Conservation (phyloP, 1,140 invertebrate genomes). For the Tetramorium alpestre region DNA sequence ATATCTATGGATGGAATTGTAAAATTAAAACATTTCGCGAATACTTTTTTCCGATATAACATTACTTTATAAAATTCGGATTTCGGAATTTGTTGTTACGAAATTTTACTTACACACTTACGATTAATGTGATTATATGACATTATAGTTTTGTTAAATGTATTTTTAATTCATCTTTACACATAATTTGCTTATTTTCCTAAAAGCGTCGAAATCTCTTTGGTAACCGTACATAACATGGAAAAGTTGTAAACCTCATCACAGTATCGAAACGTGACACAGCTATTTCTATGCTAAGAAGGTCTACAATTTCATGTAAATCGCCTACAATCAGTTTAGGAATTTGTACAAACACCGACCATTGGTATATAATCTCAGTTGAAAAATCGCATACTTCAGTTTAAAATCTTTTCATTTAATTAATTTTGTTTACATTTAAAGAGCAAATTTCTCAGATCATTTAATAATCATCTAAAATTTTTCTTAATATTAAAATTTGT, state of each 20-base stretch:
- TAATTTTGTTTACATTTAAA: slow-evolving; percentile 6
- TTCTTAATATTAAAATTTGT: neutral
- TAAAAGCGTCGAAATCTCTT: neutral
- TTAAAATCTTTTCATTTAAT: neutral
- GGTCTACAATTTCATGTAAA: slow-evolving; percentile 19
- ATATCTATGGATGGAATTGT: neutral
- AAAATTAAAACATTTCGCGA: neutral
- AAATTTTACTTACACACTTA: neutral
- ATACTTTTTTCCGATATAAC: neutral
- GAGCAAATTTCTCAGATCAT: neutral
- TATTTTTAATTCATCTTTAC: neutral
- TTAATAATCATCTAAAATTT: neutral
- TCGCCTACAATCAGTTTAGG: slow-evolving; percentile 4
- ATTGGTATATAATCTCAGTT: neutral
- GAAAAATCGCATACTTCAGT: neutral
- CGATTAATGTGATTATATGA: neutral
- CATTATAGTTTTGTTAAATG: neutral
- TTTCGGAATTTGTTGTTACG: neutral
- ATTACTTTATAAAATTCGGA: neutral
- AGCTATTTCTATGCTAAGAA: slow-evolving; percentile 48
- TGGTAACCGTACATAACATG: neutral
- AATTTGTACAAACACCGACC: neutral
- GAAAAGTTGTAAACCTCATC: slow-evolving; percentile 30
- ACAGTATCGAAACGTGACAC: slow-evolving; percentile 6
- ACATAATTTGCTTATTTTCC: neutral